Base-by-base conservation (phyloP, 2,113 vertebrate species). In the Labeo catla region DNA sequence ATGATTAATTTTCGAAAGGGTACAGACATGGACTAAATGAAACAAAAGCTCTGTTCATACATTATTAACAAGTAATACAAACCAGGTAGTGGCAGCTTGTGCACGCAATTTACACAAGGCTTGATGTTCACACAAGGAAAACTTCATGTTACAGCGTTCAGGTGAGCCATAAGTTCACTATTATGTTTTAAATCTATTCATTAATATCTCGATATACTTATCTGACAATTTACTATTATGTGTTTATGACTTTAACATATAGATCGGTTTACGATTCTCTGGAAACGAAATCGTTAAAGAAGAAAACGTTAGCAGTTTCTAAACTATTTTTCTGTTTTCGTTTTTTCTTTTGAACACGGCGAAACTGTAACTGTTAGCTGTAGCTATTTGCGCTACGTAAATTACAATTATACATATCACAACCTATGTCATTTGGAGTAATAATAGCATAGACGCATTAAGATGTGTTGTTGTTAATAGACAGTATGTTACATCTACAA, bases 61-160 rank as follows among this genome's bases (percentile, higher is more conserved):
- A 86, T 86, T 74, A 81, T 79, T 86, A 49, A 86, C 36, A 43
- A 45, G 78, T 70, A 86, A 81, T 11, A 74, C 39, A 81, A 63
- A 57, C 63, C 76, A 70, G 4, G 19, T 2, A 70, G 59, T 23
- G 12, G 23, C 78, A 66, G 68, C 77, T 81, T 45, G 84, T 73
- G 65, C 16, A 54, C 34, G 47, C 61, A 4, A 16, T 65, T 65
- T 81, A 6, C 1, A 28, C 9, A 49, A 12, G 11, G 45, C 43
- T 76, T 4, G 73, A 28, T 74, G 72, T 50, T 50, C 36, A 36
- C 52, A 23, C 23, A 81, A 34, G 43, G 43, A 49, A 63, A 1
- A n/a, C 23, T 61, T 63, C 57, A 61, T 28, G 43, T 28, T 16
- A 47, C n/a, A 65, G 43, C 12, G 43, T 16, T 70, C 23, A 70